Conservation (phyloP, 2,888 invertebrate genomes). For the Habrosyne pyritoides region DNA sequence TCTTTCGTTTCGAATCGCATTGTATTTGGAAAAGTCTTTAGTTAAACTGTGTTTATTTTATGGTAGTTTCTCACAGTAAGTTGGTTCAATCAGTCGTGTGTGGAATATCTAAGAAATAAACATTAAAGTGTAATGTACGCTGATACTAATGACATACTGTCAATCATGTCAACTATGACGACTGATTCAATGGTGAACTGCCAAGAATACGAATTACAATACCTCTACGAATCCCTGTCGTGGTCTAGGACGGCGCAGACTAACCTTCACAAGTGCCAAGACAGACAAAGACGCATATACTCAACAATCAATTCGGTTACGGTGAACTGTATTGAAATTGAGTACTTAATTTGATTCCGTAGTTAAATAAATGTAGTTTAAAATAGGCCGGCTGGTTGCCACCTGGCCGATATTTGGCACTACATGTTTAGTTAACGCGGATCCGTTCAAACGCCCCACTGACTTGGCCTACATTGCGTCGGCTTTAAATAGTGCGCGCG, state of each 20-base stretch:
- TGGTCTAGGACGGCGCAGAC: not conserved
- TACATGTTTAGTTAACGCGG: slow-evolving; percentile 21
- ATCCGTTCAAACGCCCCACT: slow-evolving; percentile 53
- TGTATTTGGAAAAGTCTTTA: too few relatives aligned
- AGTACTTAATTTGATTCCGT: slow-evolving; percentile 2
- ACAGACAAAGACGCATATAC: not conserved
- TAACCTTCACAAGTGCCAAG: not conserved
- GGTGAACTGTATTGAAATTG: slow-evolving; percentile 11
- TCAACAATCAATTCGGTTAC: too few relatives aligned
- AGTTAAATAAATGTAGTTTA: slow-evolving; percentile 29
- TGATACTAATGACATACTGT: not conserved
- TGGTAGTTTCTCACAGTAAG: too few relatives aligned
- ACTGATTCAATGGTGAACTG: not conserved
- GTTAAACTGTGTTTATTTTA: too few relatives aligned
- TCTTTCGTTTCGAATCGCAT: too few relatives aligned
- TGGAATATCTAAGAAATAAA: not conserved
- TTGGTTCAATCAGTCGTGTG: too few relatives aligned
- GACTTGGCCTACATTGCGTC: slow-evolving; percentile 60
- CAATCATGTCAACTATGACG: not conserved
- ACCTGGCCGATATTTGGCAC: slow-evolving; percentile 55
- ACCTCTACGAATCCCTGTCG: not conserved
- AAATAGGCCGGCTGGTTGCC: slow-evolving; percentile 46
- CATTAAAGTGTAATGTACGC: not conserved
- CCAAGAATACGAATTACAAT: not conserved
- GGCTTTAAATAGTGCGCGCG: slow-evolving; percentile 59